Evolutionary conservation across 2,888 invertebrate species (phyloP).

Genomic region (Noctua janthina): DNA sequence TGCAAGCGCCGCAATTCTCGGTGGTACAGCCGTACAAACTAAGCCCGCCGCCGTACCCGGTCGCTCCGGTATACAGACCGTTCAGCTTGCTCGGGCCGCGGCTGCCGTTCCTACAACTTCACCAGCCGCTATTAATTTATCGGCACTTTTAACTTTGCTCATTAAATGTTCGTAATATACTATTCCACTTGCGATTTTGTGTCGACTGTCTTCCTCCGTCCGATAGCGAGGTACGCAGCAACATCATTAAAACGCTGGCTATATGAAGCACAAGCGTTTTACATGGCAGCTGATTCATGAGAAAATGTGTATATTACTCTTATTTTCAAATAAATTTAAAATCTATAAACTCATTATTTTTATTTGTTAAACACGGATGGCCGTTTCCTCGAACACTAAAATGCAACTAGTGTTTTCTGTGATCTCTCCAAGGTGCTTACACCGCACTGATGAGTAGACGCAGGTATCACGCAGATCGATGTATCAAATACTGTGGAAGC

Average conservation of each 20-base stretch:
- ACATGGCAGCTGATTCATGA: not conserved
- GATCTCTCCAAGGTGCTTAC: no score
- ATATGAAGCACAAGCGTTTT: not conserved
- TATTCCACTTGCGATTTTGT: not conserved
- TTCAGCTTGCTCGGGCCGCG: slow-evolving; percentile 7
- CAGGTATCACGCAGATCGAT: no score
- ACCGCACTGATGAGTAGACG: no score
- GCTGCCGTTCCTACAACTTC: slow-evolving; percentile 9
- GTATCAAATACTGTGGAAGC: no score
- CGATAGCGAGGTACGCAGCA: not conserved
- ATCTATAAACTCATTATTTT: no score
- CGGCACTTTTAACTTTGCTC: slow-evolving; percentile 14
- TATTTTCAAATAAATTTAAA: not conserved
- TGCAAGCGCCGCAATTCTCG: not conserved
- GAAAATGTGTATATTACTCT: not conserved
- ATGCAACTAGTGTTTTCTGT: no score
- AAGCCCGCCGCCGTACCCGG: not conserved
- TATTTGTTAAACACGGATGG: no score
- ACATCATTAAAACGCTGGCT: not conserved
- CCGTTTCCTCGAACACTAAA: no score
- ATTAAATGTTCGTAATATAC: not conserved
- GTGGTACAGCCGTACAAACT: slow-evolving; percentile 1
- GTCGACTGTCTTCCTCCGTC: not conserved
- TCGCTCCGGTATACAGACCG: slow-evolving; percentile 15
- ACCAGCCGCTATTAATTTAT: slow-evolving; percentile 24